Evolutionary conservation across 2,888 invertebrate species (phyloP).

Genomic region (Sussaba pulchella): DNA sequence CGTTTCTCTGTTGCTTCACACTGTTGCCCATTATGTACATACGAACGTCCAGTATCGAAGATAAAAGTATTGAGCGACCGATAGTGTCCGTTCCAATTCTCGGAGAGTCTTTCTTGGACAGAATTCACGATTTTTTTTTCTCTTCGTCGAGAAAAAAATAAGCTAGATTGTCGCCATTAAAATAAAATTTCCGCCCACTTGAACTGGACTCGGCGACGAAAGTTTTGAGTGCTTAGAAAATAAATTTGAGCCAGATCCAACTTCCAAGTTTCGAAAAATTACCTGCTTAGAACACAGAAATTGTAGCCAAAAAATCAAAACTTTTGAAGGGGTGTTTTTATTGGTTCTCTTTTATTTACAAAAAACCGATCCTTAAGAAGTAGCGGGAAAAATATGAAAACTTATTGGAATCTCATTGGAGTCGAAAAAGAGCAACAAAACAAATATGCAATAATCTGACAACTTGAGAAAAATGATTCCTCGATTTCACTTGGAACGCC

Average conservation of each 20-base stretch:
- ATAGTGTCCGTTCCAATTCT: conserved; percentile 45
- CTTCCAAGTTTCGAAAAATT: neutral
- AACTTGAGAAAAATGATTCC: too few relatives aligned
- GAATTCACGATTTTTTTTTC: conserved; percentile 7
- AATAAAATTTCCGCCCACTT: conserved; percentile 6
- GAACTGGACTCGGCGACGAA: neutral
- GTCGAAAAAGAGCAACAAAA: too few relatives aligned
- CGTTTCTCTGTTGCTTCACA: conserved; percentile 2
- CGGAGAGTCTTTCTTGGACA: conserved; percentile 19
- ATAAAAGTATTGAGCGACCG: conserved; percentile 44
- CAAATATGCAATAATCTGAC: too few relatives aligned
- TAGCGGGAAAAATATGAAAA: too few relatives aligned
- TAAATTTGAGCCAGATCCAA: too few relatives aligned
- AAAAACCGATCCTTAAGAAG: too few relatives aligned
- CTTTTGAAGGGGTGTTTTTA: too few relatives aligned
- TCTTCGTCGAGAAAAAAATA: neutral
- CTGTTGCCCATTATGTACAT: neutral
- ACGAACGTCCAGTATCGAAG: conserved; percentile 34
- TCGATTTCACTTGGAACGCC: too few relatives aligned
- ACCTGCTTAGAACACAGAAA: too few relatives aligned
- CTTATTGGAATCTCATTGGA: too few relatives aligned
- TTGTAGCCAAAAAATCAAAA: too few relatives aligned
- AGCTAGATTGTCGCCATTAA: conserved; percentile 3
- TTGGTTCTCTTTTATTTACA: too few relatives aligned
- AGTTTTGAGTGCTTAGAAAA: neutral